Evolutionary conservation across 1,140 invertebrate species (phyloP).

Genomic region (Brachionus paranguensis): DNA sequence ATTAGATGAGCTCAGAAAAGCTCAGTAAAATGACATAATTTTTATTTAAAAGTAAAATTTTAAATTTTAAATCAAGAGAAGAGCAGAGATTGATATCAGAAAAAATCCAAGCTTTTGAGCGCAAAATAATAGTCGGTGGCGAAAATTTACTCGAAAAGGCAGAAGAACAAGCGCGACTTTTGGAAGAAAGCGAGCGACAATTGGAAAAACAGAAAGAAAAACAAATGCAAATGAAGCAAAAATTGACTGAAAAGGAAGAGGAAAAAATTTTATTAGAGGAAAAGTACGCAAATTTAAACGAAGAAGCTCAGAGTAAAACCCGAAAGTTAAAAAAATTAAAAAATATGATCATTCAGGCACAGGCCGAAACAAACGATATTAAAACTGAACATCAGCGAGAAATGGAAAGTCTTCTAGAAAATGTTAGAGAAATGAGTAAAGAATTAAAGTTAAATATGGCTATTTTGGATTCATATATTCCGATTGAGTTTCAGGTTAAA

Average conservation of each 20-base stretch:
- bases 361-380: conserved; percentile 50
- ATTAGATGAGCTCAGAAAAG: conserved; percentile 60
- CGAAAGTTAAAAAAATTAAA: conserved; percentile 82
- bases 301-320: conserved; percentile 82
- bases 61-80: conserved; percentile 49
- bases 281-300: conserved; percentile 78
- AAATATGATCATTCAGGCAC: conserved; percentile 55
- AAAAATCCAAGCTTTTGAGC: conserved; percentile 81
- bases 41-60: neutral
- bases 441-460: conserved; percentile 72
- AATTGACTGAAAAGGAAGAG: conserved; percentile 67
- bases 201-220: conserved; percentile 73
- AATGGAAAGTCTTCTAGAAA: conserved; percentile 73
- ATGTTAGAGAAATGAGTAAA: conserved; percentile 69
- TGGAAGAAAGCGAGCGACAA: conserved; percentile 82
- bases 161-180: conserved; percentile 79
- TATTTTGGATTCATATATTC: conserved; percentile 94
- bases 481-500: conserved; percentile 70
- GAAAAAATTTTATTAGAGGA: conserved; percentile 92
- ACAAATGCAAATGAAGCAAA: conserved; percentile 72
- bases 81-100: conserved; percentile 66
- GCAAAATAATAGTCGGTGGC: conserved; percentile 91
- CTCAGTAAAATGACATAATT: conserved; percentile 43
- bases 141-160: conserved; percentile 97
- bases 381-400: conserved; percentile 59